These are phyloP conservation scores for Gymnopithys bicolor DNA, from an alignment of 2,797 vertebrate genomes.

Conservation along the genomic window DNA sequence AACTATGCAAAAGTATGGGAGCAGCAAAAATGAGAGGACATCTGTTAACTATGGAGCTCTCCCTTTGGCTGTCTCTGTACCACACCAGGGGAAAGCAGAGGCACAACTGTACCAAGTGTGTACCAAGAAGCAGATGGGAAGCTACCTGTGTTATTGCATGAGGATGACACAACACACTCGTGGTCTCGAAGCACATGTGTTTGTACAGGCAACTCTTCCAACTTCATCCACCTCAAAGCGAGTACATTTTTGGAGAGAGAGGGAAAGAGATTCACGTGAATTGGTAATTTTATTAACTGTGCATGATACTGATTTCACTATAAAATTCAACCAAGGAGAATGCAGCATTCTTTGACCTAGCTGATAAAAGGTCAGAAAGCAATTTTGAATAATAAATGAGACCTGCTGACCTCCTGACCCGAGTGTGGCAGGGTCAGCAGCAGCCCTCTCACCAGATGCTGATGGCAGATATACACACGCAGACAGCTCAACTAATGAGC, in stretches of 20 bases:
- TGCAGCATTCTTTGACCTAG: constrained; percentile 74
- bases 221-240: constrained; percentile 1
- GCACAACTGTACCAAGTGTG: not conserved
- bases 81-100: not conserved
- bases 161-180: not conserved
- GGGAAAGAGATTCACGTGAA: not conserved
- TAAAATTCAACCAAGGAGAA: constrained; percentile 75
- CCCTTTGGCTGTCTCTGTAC: not conserved
- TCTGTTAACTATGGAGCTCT: not conserved
- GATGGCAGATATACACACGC: constrained; percentile 74
- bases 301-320: constrained; percentile 71
- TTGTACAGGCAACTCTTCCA: not conserved
- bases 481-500: constrained; percentile 79
- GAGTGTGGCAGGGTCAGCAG: constrained; percentile 80
- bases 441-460: constrained; percentile 79
- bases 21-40: not conserved
- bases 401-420: constrained; percentile 83
- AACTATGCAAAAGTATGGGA: not conserved
- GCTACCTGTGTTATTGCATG: not conserved
- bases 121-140: not conserved
- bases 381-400: constrained; percentile 88
- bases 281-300: constrained; percentile 71
- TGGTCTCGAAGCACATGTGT: not conserved
- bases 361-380: constrained; percentile 83
- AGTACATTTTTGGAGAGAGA: constrained; percentile 19